phyloP scores from a whole-genome alignment of 2,888 invertebrate species.

The Cremastinae sp. region DNA sequence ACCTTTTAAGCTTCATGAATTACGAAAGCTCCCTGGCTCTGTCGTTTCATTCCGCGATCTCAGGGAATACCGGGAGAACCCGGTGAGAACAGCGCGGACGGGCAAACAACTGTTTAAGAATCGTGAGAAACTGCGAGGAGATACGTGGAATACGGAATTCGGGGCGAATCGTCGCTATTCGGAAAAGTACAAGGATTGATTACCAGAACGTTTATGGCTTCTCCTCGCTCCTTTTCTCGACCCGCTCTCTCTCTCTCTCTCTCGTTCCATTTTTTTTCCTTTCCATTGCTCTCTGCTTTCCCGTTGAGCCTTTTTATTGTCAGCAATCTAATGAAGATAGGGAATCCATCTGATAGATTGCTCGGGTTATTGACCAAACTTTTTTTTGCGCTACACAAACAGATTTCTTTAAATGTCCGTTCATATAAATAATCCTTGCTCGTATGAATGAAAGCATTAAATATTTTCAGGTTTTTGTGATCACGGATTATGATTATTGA shows the following conservation, averaged over 20 bases:
- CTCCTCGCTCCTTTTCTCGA: conserved; percentile 5
- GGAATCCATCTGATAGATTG: no score
- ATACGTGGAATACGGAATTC: conserved; percentile 51
- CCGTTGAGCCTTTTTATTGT: no score
- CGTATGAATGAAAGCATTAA: no score
- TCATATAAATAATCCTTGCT: no score
- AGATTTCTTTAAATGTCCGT: no score
- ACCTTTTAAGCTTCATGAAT: conserved; percentile 31
- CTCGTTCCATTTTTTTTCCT: background rate
- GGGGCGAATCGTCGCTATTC: conserved; percentile 36
- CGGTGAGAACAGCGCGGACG: conserved; percentile 19
- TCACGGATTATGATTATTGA: no score
- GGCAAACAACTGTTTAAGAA: conserved; percentile 19
- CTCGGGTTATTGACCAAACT: no score
- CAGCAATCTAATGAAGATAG: background rate
- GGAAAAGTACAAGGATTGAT: conserved; percentile 42
- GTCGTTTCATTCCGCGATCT: conserved; percentile 23
- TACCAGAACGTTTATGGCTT: conserved; percentile 46
- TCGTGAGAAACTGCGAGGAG: conserved; percentile 27
- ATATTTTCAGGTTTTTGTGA: no score
- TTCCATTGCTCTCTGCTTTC: background rate
- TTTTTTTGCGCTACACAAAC: no score
- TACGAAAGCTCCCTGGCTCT: conserved; percentile 2
- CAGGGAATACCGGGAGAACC: no score
- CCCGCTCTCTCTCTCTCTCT: conserved; percentile 7